Percentiles rank a stretch among this genome's conserved stretches.
Evolutionary conservation across 1,140 invertebrate genomes (phyloP).

Genomic region (Saxidomus purpurata): DNA sequence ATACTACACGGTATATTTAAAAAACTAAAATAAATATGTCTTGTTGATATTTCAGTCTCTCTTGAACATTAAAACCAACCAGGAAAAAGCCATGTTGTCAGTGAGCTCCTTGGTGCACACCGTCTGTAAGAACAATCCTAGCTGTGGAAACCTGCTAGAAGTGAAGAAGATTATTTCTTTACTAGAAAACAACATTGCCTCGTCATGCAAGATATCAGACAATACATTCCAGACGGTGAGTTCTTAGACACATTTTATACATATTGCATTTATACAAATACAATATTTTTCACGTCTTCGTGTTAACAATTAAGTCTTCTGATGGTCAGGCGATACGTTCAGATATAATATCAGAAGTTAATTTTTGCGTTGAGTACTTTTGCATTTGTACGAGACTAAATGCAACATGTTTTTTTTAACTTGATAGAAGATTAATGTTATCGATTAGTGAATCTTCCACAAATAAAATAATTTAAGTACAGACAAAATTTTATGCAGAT

Average conservation of each 20-base stretch:
- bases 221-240: conserved; percentile 90
- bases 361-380: too few species aligned
- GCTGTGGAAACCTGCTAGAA: conserved; percentile 83
- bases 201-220: conserved; percentile 87
- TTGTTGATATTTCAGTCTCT: conserved; percentile 87
- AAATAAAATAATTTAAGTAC: too few species aligned
- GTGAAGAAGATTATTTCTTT: conserved; percentile 88
- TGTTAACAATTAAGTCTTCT: too few species aligned
- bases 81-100: conserved; percentile 87
- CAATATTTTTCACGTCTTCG: too few species aligned
- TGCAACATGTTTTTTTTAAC: too few species aligned
- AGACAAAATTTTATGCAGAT: too few species aligned
- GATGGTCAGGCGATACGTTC: too few species aligned
- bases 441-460: too few species aligned
- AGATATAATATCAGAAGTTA: too few species aligned
- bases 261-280: too few species aligned
- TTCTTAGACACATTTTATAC: background rate
- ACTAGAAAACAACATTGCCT: conserved; percentile 86
- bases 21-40: background rate
- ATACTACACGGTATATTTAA: background rate
- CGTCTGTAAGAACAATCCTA: conserved; percentile 85
- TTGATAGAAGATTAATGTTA: too few species aligned
- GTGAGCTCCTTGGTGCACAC: conserved; percentile 87
- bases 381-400: too few species aligned
- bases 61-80: conserved; percentile 88